These are phyloP conservation scores for Lingula anatina DNA, from an alignment of 2,888 invertebrate species.

Conservation along the genomic window DNA sequence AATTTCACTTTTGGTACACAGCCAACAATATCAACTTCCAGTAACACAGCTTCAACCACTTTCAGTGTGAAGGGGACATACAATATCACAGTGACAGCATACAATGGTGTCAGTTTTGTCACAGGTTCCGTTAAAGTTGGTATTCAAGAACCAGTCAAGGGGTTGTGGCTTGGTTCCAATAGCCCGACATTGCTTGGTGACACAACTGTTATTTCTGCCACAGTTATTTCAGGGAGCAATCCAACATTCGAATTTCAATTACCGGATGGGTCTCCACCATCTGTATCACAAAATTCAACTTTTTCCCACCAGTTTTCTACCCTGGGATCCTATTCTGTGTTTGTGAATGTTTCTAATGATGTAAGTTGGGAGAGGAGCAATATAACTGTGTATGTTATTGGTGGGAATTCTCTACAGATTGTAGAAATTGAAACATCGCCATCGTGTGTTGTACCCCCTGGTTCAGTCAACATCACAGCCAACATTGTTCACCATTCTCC, in stretches of 20 bases:
- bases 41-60: slow-evolving; percentile 1
- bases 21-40: neutral
- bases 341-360: too few species aligned
- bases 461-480: neutral
- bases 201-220: slow-evolving; percentile 9
- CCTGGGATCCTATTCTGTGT: too few species aligned
- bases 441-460: neutral
- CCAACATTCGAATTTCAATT: too few species aligned
- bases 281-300: too few species aligned
- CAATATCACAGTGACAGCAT: slow-evolving; percentile 12
- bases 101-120: slow-evolving; percentile 15
- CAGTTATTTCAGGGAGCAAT: too few species aligned
- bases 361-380: too few species aligned
- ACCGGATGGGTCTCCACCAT: too few species aligned
- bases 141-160: slow-evolving; percentile 15
- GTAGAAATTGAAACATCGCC: neutral
- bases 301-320: too few species aligned
- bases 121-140: slow-evolving; percentile 5
- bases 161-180: slow-evolving; percentile 13
- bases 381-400: too few species aligned
- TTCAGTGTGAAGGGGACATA: slow-evolving; percentile 12
- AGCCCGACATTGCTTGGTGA: slow-evolving; percentile 9
- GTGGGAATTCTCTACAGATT: neutral
- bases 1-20: too few species aligned
- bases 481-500: neutral